Conservation (phyloP, 2,797 vertebrate species). For the Spea hammondii region DNA sequence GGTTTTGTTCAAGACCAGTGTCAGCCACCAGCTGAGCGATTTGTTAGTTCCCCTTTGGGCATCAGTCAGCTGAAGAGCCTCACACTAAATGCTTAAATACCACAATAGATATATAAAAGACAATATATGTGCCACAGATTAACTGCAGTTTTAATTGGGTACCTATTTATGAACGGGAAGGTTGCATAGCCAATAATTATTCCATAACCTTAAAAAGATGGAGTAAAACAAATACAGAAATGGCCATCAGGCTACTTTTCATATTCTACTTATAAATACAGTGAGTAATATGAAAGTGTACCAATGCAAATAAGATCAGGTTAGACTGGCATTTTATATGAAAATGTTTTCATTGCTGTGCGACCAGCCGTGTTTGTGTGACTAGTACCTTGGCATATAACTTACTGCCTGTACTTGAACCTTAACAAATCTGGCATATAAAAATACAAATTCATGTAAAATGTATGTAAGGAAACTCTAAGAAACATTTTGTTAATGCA, state of each 20-base stretch:
- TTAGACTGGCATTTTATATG: neutral
- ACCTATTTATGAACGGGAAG: constrained; percentile 65
- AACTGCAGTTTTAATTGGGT: constrained; percentile 67
- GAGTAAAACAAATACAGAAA: neutral
- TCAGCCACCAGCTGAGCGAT: constrained; percentile 80
- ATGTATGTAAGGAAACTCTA: too few species aligned
- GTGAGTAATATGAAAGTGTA: neutral
- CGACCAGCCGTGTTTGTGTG: too few species aligned
- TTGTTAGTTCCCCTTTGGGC: constrained; percentile 74
- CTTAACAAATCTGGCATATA: too few species aligned
- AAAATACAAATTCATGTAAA: too few species aligned
- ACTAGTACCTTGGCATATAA: too few species aligned
- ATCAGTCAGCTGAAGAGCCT: constrained; percentile 73
- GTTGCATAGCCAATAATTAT: constrained; percentile 62
- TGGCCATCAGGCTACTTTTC: neutral
- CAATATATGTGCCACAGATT: constrained; percentile 66
- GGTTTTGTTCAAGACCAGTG: constrained; percentile 75
- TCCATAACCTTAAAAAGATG: constrained; percentile 38
- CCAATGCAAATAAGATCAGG: neutral
- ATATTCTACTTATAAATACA: neutral
- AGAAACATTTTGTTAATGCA: too few species aligned
- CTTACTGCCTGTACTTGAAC: too few species aligned
- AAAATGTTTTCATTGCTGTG: neutral
- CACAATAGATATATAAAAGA: constrained; percentile 71
- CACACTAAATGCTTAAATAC: constrained; percentile 70